phyloP scores from a whole-genome alignment of 2,888 invertebrate species.

The Megamerina dolium region DNA sequence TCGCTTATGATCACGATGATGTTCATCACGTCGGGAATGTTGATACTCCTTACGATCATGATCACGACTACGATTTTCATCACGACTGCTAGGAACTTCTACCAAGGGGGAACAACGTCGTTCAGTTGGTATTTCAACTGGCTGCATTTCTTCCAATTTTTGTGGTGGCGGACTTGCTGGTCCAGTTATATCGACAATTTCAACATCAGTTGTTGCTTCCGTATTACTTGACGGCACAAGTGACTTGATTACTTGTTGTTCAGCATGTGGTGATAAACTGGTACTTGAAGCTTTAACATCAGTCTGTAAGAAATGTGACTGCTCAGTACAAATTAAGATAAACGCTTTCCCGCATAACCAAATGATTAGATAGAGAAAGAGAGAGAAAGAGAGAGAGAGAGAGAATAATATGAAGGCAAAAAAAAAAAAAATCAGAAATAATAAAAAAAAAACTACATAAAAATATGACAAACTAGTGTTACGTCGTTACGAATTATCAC shows the following conservation, averaged over 20 bases:
- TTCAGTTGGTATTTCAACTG: constrained; percentile 31
- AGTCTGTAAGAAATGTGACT: constrained; percentile 20
- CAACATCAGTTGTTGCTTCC: constrained; percentile 3
- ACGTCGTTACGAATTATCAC: no score
- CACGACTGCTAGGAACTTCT: constrained; percentile 3
- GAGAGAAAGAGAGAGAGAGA: constrained; percentile 7
- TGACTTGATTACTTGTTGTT: neutral
- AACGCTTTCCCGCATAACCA: no score
- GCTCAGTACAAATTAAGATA: no score
- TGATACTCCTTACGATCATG: constrained; percentile 9
- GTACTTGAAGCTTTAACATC: constrained; percentile 17
- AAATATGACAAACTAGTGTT: no score
- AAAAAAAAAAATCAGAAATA: constrained; percentile 6
- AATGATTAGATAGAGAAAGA: constrained; percentile 7
- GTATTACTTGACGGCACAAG: neutral
- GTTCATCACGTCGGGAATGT: constrained; percentile 1
- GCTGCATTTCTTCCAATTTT: constrained; percentile 16
- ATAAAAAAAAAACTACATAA: neutral
- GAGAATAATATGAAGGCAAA: constrained; percentile 8
- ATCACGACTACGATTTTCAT: constrained; percentile 1
- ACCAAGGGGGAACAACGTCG: constrained; percentile 22
- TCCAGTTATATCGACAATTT: constrained; percentile 21
- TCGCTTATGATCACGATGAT: neutral
- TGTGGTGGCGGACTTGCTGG: constrained; percentile 32
- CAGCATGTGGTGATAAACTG: neutral